phyloP scores from a whole-genome alignment of 2,888 invertebrate species.

The Anoncus sp. region DNA sequence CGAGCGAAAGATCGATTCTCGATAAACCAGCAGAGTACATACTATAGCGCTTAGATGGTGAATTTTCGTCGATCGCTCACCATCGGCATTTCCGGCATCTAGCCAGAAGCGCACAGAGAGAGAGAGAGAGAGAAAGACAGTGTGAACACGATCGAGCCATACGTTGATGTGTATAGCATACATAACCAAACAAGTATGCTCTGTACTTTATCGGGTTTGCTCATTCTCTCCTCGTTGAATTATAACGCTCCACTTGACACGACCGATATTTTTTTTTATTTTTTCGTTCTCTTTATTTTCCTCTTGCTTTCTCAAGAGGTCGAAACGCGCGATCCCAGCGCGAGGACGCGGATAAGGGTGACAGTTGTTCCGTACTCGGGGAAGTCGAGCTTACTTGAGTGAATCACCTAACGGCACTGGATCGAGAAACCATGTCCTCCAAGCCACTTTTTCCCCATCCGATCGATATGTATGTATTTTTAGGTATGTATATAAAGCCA shows the following conservation, averaged over 20 bases:
- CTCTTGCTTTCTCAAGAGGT: conserved; percentile 50
- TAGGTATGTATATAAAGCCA: too few relatives aligned
- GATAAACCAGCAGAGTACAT: conserved; percentile 13
- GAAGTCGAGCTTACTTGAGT: conserved; percentile 53
- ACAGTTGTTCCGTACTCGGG: conserved; percentile 52
- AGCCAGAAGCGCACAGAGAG: conserved; percentile 31
- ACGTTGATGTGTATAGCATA: background rate
- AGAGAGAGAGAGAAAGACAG: too few relatives aligned
- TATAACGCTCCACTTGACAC: conserved; percentile 54
- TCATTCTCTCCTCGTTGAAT: conserved; percentile 55
- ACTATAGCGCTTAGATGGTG: conserved; percentile 13
- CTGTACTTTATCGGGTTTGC: conserved; percentile 38
- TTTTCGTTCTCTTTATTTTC: conserved; percentile 18
- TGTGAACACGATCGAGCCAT: conserved; percentile 14
- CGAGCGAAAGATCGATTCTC: conserved; percentile 14
- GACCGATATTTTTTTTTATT: conserved; percentile 29
- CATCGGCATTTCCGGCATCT: conserved; percentile 36
- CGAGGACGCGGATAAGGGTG: conserved; percentile 38
- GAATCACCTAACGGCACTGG: conserved; percentile 39
- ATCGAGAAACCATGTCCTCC: conserved; percentile 40
- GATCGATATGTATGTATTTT: background rate
- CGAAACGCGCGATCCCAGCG: conserved; percentile 27
- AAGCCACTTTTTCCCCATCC: conserved; percentile 30
- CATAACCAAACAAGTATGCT: conserved; percentile 7
- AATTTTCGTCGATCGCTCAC: conserved; percentile 48